Evolutionary conservation across 92 coral and sea anemone genomes (phyloP), one percentile per base, ranked within the genome.

Genomic region (Nematostella vectensis): DNA sequence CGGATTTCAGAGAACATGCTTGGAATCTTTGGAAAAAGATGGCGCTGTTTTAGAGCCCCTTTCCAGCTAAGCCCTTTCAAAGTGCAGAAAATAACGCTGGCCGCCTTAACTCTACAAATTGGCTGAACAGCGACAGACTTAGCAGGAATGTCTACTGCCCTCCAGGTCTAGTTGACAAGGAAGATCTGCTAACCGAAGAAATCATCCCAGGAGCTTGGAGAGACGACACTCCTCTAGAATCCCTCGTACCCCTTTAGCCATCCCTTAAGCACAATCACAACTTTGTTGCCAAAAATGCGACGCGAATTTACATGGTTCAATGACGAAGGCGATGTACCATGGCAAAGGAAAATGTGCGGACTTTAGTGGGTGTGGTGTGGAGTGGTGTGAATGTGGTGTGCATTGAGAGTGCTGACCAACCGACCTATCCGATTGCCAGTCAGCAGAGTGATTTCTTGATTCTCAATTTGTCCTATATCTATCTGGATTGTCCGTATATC

Each of bases 331-430:
- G 77, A 71, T 62, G 50, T 72, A 16, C 13, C 31, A 30, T 72
- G 79, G 79, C 79, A 72, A 55, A 29, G 61, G 20, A 55, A 45
- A 56, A 72, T 63, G 72, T 63, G 79, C 50, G 72, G 72, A 18
- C 66, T 64, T 31, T 72, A 72, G 24, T n/a, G n/a, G n/a, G n/a
- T n/a, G n/a, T n/a, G n/a, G n/a, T n/a, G n/a, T n/a, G n/a, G n/a
- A n/a, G n/a, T n/a, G n/a, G n/a, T n/a, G n/a, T n/a, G n/a, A n/a
- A n/a, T n/a, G n/a, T n/a, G n/a, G n/a, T n/a, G n/a, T n/a, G n/a
- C n/a, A n/a, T n/a, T n/a, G n/a, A n/a, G n/a, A n/a, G n/a, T n/a
- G n/a, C n/a, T n/a, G n/a, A n/a, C n/a, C n/a, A n/a, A n/a, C n/a
- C n/a, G n/a, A n/a, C n/a, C n/a, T n/a, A n/a, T n/a, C n/a, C n/a